These are phyloP conservation scores for Alligator sinensis DNA, from an alignment of 2,113 vertebrate genomes.

Conservation along the genomic window DNA sequence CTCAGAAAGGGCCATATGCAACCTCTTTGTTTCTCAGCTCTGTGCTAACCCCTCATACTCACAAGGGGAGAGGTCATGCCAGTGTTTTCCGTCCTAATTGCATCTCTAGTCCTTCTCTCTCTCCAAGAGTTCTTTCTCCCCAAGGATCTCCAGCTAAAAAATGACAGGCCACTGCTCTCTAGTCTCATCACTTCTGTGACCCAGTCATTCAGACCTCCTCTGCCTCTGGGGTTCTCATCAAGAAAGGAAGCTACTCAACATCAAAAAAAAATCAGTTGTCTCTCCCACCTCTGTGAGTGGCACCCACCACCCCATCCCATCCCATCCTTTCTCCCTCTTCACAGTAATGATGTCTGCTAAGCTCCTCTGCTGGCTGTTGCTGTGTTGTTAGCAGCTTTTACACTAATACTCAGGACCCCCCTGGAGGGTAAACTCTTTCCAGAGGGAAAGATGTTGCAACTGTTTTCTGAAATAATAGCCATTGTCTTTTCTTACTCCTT, in stretches of 20 bases:
- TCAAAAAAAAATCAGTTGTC: background rate
- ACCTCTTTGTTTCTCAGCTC: background rate
- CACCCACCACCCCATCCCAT: background rate
- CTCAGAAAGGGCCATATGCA: background rate
- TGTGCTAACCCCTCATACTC: background rate
- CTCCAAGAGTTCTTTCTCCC: background rate
- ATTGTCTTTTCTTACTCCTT: conserved; percentile 42
- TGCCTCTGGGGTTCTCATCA: background rate
- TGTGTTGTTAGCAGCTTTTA: background rate
- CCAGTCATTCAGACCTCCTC: background rate
- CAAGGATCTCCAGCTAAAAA: background rate
- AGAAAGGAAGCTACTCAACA: background rate
- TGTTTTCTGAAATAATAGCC: conserved; percentile 42
- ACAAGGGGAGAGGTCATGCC: background rate
- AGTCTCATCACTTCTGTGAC: background rate
- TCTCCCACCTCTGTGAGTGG: background rate
- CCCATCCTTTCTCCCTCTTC: background rate
- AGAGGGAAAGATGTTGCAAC: background rate
- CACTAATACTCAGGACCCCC: fast-evolving
- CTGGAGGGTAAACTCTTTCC: background rate
- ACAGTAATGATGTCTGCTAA: background rate
- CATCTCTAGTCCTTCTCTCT: background rate
- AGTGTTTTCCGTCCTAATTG: background rate
- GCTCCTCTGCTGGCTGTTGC: background rate
- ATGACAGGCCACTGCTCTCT: background rate